Base-by-base conservation (phyloP, 2,888 invertebrate species). In the Strigamia maritima region DNA sequence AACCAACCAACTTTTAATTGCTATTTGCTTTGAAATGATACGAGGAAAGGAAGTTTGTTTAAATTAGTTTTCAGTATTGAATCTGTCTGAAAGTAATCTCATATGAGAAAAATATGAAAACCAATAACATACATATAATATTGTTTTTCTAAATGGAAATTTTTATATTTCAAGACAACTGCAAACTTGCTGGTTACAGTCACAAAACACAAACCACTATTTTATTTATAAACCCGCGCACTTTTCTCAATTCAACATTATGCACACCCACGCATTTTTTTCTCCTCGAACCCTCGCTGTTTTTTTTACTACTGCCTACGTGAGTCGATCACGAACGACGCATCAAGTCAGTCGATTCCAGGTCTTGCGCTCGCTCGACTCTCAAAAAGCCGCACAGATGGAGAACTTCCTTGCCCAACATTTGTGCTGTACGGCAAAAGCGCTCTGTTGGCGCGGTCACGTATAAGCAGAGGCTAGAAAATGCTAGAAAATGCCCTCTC, bases 291-390 rank as follows among this genome's bases (percentile, higher is more conserved):
- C 28, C 70, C 70, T n/a, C 16, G 70, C 70, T 70, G 26, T 28
- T 70, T 70, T 70, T 70, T 70, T 70, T 26, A 16, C 26, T 28
- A 26, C 70, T 28, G 70, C 70, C 70, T 70, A 70, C 70, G 70
- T 70, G 70, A 70, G 70, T 28, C 70, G 70, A 70, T 70, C 70
- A 70, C 70, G 70, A 70, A 70, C 70, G 70, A 70, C 70, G 26
- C n/a, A 70, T 70, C 70, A 70, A 70, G 70, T 70, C 70, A 70
- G 70, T 70, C 70, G 70, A 70, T 70, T 70, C 24, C 70, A 70
- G 70, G 70, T 70, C 70, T 70, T 28, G 70, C 70, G 70, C n/a
- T 70, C 70, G 26, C 70, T 70, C 70, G 70, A 24, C 70, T 70
- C 70, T 26, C 70, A 70, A 70, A n/a, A 70, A 28, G 70, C 4